Base-by-base conservation (phyloP, 2,113 vertebrate species). In the Mola mola region DNA sequence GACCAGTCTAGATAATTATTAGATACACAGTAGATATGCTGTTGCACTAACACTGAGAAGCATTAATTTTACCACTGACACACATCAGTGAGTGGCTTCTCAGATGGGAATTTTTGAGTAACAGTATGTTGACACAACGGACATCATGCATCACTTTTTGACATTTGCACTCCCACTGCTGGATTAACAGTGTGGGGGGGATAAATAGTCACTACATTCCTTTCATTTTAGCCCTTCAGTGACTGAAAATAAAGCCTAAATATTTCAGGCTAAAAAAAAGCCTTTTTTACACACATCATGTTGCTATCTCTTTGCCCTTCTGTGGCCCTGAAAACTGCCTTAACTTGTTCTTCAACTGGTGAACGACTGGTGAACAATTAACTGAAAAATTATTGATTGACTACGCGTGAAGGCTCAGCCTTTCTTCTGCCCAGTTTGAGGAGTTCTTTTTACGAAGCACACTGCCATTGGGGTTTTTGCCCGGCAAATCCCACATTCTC, bases 301-400 rank as follows among this genome's bases (percentile, higher is more conserved):
- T 37, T 26, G 5, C 1, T 11, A 42, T 21, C 11, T 51, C 26
- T 69, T 57, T 67, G 59, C 48, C 57, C 63, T 67, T 55, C 11
- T 20, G 43, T 44, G 28, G 4, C 28, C 20, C 31, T 17, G 42
- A 42, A 66, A 47, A 51, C 8, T 24, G 22, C 47, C 64, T 53
- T 44, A 7, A 44, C 67, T 52, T 83, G 50, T 49, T 78, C 66
- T 73, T 70, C 64, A 74, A 72, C 53, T n/a, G n/a, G n/a, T n/a
- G n/a, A n/a, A 59, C 8, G n/a, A 63, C 65, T 40, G 19, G 71
- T 75, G 47, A 86, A 86, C 55, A 65, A 74, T 89, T 78, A 85
- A 81, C 79, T 59, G 21, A 61, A 33, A 41, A 37, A 69, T 57
- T 62, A 78, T 12, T 40, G 50, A 65, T 24, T 34, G 8, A 56